Conservation (phyloP, 2,797 vertebrate genomes). For the Tauraco hartlaubi region DNA sequence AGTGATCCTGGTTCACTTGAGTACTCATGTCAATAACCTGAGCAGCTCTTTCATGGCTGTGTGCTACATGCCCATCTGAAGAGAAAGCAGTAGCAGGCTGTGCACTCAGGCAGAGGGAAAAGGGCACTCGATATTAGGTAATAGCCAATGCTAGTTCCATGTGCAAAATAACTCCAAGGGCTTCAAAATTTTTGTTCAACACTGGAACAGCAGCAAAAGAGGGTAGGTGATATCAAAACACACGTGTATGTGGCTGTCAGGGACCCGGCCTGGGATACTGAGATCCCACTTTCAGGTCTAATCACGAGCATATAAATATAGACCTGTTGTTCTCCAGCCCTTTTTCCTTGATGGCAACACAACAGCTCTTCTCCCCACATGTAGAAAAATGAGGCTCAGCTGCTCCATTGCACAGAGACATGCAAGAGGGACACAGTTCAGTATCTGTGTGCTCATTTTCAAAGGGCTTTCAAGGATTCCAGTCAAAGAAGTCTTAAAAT, state of each 20-base stretch:
- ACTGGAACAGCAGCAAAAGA: neutral
- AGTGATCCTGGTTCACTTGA: neutral
- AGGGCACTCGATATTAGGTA: neutral
- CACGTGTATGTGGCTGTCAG: accelerated
- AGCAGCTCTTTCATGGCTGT: neutral
- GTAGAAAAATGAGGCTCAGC: neutral
- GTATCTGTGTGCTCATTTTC: neutral
- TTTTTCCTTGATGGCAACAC: neutral
- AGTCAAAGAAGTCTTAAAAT: neutral
- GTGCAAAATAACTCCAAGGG: neutral
- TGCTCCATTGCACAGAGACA: neutral
- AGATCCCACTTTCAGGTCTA: neutral
- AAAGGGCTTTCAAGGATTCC: neutral
- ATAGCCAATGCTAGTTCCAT: neutral
- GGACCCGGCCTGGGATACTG: neutral
- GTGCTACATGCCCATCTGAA: neutral
- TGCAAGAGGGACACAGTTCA: neutral
- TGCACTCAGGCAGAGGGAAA: neutral
- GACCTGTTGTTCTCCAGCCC: neutral
- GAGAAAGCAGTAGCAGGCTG: neutral
- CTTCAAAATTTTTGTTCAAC: neutral
- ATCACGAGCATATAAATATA: accelerated
- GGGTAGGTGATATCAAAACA: neutral
- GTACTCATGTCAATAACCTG: neutral
- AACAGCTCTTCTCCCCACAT: neutral